Base-by-base conservation (phyloP, 2,113 vertebrate genomes). In the Tiliqua scincoides region DNA sequence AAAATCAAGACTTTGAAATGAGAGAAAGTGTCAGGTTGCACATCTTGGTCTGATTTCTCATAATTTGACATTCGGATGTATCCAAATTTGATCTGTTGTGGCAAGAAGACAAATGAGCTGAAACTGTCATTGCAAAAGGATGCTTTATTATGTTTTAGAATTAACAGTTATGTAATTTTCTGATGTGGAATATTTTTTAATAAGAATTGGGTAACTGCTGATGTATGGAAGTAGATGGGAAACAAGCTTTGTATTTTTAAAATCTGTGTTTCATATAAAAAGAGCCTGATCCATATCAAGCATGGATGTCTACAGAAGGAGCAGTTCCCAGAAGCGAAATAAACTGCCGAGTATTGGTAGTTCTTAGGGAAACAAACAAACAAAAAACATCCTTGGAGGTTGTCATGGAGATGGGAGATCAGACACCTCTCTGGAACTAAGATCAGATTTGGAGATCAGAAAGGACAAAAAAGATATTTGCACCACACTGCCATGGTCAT, bases 11-110 rank as follows among this genome's bases (percentile, higher is more conserved):
- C 89, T 93, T 93, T 71, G 88, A 92, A 83, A 86, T 25, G 80
- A 94, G 88, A 88, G 2, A 73, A 8, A 85, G 15, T 79, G 35
- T 75, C 40, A 89, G 80, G 61, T 40, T 88, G 70, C 70, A 35
- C 79, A 75, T 86, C 25, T 93, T 72, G 73, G 77, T 92, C 92
- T 79, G 84, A 88, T 59, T 75, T 68, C 74, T 86, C 70, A 83
- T 90, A 90, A 94, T 92, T 91, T 88, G 75, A 90, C 86, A 48
- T 92, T 90, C 89, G 82, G 48, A 12, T 85, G 37, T 70, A 37
- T 79, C 80, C 77, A 93, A 79, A 94, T 79, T 1, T 86, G 32
- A 87, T 79, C 67, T 83, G 17, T 76, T 85, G 14, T 87, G 82
- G 71, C 61, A 94, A 82, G 88, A 93, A 93, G 75, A 88, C 2